phyloP scores from a whole-genome alignment of 2,113 vertebrate species.

The Megalops atlanticus region DNA sequence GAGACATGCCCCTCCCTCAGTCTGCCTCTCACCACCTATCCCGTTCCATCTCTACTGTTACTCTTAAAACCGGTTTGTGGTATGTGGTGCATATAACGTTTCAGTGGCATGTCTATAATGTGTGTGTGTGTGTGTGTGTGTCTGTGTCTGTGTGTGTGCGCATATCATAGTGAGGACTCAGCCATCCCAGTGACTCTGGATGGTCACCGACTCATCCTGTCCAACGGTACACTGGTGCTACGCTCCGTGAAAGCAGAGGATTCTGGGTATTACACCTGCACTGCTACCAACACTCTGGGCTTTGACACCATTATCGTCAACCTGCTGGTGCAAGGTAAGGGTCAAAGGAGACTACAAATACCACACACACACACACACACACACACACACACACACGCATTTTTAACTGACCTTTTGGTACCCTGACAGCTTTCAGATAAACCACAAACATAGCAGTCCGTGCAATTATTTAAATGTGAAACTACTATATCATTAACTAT shows the following conservation, averaged over 20 bases:
- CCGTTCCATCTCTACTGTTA: too few species aligned
- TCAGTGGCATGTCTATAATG: too few species aligned
- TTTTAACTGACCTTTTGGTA: too few species aligned
- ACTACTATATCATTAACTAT: too few species aligned
- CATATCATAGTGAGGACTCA: conserved; percentile 81
- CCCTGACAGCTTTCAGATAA: too few species aligned
- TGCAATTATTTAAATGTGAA: too few species aligned
- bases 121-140: conserved; percentile 15
- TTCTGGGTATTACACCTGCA: conserved; percentile 97
- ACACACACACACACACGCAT: too few species aligned
- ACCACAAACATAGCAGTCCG: too few species aligned
- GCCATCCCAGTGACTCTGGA: conserved; percentile 87
- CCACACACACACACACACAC: too few species aligned
- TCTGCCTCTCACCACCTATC: not conserved
- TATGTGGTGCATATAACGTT: not conserved
- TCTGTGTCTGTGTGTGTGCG: not conserved
- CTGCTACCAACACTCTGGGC: conserved; percentile 93
- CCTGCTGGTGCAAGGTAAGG: conserved; percentile 91
- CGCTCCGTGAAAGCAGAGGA: conserved; percentile 94
- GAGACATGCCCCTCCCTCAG: not conserved
- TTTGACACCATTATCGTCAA: conserved; percentile 98
- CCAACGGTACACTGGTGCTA: conserved; percentile 89
- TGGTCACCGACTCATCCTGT: conserved; percentile 87
- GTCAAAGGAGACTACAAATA: too few species aligned
- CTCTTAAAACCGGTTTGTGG: too few species aligned